Conservation (phyloP, 1,140 invertebrate species). For the Orius insidiosus region DNA sequence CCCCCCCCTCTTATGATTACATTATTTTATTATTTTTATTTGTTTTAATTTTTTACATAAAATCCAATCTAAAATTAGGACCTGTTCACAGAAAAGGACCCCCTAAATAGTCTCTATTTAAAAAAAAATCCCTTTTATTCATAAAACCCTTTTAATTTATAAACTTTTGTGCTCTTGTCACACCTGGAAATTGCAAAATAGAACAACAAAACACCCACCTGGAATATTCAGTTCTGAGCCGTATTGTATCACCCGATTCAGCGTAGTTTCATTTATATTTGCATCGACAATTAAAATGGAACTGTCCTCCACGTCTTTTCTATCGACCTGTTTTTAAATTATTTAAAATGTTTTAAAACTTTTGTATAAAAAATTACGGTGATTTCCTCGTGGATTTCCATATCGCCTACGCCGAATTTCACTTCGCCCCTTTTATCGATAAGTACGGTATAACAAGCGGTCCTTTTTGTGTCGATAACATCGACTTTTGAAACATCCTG, state of each 20-base stretch:
- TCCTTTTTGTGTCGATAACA: conserved; percentile 28
- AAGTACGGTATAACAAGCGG: conserved; percentile 56
- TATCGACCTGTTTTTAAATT: background rate
- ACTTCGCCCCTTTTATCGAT: conserved; percentile 58
- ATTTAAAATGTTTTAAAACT: background rate
- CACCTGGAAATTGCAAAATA: background rate
- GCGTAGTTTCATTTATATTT: conserved; percentile 49
- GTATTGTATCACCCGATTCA: conserved; percentile 40
- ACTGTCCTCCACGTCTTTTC: conserved; percentile 34
- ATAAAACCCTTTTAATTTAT: background rate
- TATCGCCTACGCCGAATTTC: conserved; percentile 61
- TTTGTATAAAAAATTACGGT: conserved; percentile 1
- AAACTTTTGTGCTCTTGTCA: background rate
- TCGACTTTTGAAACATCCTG: conserved; percentile 23
- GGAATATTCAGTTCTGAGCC: background rate
- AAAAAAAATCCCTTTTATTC: background rate
- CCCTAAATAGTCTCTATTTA: too few relatives aligned
- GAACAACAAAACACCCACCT: background rate
- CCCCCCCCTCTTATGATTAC: too few relatives aligned
- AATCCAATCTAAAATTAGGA: too few relatives aligned
- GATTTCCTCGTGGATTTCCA: conserved; percentile 49
- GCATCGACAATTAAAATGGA: conserved; percentile 65
- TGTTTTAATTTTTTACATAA: too few relatives aligned
- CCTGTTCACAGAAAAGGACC: too few relatives aligned
- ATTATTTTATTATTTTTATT: too few relatives aligned